These are phyloP conservation scores for Drosophila longiperda DNA, from an alignment of 2,888 invertebrate species.

Conservation along the genomic window DNA sequence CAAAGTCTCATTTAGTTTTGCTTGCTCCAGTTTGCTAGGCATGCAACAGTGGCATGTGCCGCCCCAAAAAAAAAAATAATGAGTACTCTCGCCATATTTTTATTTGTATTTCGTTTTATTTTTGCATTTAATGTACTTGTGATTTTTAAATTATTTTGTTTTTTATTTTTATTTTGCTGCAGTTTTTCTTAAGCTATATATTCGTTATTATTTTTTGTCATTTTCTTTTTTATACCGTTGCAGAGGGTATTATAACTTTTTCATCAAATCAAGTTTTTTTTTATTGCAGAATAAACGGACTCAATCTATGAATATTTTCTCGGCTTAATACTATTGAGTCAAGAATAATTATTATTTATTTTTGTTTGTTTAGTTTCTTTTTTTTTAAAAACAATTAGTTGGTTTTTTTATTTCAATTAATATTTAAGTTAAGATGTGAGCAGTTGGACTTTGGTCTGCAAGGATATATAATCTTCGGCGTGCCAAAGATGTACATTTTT, in stretches of 20 bases:
- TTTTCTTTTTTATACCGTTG: not conserved
- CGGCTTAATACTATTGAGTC: not conserved
- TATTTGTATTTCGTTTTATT: constrained; percentile 49
- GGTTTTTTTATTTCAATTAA: not conserved
- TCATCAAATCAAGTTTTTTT: not conserved
- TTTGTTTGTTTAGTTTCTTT: constrained; percentile 54
- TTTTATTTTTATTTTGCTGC: constrained; percentile 41
- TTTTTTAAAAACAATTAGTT: constrained; percentile 13
- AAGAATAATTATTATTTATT: not conserved
- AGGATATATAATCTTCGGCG: constrained; percentile 9
- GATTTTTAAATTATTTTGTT: constrained; percentile 41
- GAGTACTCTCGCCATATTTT: constrained; percentile 28
- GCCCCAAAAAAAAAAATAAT: not conserved
- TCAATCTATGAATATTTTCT: not conserved
- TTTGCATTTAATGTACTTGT: constrained; percentile 58
- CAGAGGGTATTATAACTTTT: not conserved
- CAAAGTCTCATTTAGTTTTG: constrained; percentile 67
- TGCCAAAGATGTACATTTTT: constrained; percentile 17
- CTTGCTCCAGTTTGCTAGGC: constrained; percentile 6
- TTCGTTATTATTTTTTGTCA: constrained; percentile 16
- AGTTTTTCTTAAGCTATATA: constrained; percentile 63
- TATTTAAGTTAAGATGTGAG: not conserved
- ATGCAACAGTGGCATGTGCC: constrained; percentile 11
- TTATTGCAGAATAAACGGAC: not conserved
- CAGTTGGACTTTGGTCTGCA: constrained; percentile 3